phyloP scores from a whole-genome alignment of 2,797 vertebrate species.

The Lepidocolaptes lacrymiger region DNA sequence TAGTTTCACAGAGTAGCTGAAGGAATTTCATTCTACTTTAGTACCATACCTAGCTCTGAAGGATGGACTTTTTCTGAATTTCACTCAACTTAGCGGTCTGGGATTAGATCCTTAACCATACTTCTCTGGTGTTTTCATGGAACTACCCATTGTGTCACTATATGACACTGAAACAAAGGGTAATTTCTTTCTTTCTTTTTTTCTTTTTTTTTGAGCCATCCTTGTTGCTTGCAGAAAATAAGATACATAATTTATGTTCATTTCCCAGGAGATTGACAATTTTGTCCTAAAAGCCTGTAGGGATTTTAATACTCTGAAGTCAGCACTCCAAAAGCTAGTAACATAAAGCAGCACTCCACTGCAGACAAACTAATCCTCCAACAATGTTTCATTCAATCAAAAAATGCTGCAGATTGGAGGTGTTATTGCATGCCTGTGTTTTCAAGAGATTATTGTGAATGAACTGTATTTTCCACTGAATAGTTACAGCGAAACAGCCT shows the following conservation, averaged over 20 bases:
- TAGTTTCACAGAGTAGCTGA: neutral
- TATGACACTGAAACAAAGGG: neutral
- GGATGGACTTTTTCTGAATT: neutral
- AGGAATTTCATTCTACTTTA: neutral
- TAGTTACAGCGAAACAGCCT: neutral
- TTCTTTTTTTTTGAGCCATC: neutral
- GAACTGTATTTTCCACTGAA: neutral
- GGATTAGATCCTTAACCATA: neutral
- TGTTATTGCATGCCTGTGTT: slow-evolving; percentile 23
- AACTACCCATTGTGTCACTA: neutral
- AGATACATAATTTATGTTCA: slow-evolving; percentile 29
- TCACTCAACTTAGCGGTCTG: neutral
- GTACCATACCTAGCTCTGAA: neutral
- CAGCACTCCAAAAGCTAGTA: slow-evolving; percentile 21
- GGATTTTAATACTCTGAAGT: slow-evolving; percentile 6
- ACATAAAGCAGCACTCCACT: slow-evolving; percentile 38
- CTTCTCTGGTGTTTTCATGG: neutral
- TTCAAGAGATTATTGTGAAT: slow-evolving; percentile 55
- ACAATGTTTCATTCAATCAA: slow-evolving; percentile 55
- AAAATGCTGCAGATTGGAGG: slow-evolving; percentile 45
- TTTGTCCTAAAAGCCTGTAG: slow-evolving; percentile 37
- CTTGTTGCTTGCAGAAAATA: slow-evolving; percentile 20
- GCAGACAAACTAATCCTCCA: slow-evolving; percentile 62
- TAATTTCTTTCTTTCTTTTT: neutral
- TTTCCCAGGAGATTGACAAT: slow-evolving; percentile 31